Evolutionary conservation across 1,140 invertebrate species (phyloP).

Genomic region (Cydia splendana): DNA sequence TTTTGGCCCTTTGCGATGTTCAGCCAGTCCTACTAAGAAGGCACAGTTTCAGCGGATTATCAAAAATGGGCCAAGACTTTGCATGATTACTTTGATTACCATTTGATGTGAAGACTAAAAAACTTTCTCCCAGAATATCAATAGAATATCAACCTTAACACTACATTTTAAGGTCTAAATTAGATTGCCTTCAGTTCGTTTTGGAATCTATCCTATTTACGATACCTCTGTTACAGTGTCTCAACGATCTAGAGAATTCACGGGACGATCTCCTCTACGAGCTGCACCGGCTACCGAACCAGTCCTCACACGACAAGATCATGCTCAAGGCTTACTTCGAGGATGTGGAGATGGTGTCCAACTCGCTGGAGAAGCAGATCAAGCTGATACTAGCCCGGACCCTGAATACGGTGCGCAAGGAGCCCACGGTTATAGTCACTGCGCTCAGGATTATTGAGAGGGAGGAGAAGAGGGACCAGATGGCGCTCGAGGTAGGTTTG

Average conservation of each 20-base stretch:
- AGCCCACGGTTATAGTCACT: slow-evolving; percentile 97
- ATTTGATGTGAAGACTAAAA: no score
- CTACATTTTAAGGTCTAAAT: no score
- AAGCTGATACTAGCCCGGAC: slow-evolving; percentile 93
- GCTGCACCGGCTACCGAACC: slow-evolving; percentile 95
- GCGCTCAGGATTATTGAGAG: slow-evolving; percentile 97
- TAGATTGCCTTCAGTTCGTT: no score
- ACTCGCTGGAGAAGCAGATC: slow-evolving; percentile 94
- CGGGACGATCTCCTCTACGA: slow-evolving; percentile 97
- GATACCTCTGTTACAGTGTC: slow-evolving; percentile 80
- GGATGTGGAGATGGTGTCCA: slow-evolving; percentile 95
- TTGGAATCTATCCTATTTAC: no score
- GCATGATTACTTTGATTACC: no score
- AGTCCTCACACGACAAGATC: slow-evolving; percentile 93
- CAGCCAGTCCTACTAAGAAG: no score
- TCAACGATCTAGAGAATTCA: slow-evolving; percentile 97
- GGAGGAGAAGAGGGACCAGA: slow-evolving; percentile 95
- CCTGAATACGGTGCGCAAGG: slow-evolving; percentile 95
- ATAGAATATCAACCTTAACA: no score
- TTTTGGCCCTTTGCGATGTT: no score
- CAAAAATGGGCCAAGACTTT: no score
- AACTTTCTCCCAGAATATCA: no score
- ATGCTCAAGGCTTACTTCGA: slow-evolving; percentile 97
- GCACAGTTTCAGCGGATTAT: no score
- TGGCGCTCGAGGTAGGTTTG: slow-evolving; percentile 83